Percentiles rank a stretch among this genome's conserved stretches.
These are phyloP conservation scores for Siphlonurus alternatus DNA, from an alignment of 2,888 invertebrate genomes.

Conservation along the genomic window DNA sequence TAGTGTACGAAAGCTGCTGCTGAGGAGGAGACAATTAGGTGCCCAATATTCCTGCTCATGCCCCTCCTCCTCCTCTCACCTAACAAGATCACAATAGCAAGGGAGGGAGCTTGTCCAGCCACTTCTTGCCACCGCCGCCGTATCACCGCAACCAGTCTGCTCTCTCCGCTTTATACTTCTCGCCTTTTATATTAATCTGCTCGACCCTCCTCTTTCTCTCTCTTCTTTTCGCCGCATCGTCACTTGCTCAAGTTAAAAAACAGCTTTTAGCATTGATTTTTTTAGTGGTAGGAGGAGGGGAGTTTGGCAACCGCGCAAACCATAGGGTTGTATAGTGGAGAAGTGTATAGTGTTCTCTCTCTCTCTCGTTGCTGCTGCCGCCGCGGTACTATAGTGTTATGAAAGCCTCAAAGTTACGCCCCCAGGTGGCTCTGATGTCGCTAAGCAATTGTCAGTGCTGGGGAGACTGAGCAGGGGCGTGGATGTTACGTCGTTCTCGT, in stretches of 20 bases:
- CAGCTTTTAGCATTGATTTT: conserved; percentile 4
- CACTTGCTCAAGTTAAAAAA: background rate
- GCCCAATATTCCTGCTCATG: background rate
- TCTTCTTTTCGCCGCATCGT: conserved; percentile 1
- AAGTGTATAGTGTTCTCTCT: background rate
- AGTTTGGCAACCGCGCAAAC: conserved; percentile 2
- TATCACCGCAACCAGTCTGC: background rate
- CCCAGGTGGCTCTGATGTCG: background rate
- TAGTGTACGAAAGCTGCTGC: background rate
- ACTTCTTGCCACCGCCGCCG: background rate
- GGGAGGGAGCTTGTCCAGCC: background rate
- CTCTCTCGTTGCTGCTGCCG: background rate
- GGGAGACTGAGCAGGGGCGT: background rate
- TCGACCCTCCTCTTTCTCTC: background rate
- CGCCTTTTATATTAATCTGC: background rate
- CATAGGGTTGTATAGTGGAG: background rate
- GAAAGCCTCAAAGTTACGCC: background rate
- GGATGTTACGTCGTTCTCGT: background rate
- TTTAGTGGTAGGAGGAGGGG: background rate
- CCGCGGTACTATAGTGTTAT: background rate
- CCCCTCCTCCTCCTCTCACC: background rate
- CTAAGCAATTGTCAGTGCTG: background rate
- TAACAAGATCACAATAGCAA: background rate
- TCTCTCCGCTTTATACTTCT: background rate
- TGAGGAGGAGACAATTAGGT: background rate